These are phyloP conservation scores for Acanthurus tractus DNA, from an alignment of 2,797 vertebrate species.

Conservation along the genomic window DNA sequence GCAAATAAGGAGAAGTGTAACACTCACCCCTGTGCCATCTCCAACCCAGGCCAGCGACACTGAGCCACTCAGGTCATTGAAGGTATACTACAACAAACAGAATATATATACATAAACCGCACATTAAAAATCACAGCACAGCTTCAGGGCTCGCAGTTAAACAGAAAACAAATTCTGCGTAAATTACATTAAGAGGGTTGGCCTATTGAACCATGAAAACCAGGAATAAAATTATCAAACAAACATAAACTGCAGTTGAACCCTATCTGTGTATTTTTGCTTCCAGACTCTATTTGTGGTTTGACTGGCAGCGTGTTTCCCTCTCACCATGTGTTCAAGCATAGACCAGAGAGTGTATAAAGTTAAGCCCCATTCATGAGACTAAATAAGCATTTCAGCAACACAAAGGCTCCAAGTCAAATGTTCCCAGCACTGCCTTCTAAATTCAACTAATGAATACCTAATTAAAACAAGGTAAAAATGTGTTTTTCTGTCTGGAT, in stretches of 20 bases:
- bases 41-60: conserved; percentile 96
- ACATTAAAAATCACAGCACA: background rate
- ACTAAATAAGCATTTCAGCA: conserved; percentile 19
- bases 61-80: conserved; percentile 92
- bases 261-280: conserved; percentile 8
- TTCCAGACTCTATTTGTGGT: conserved; percentile 13
- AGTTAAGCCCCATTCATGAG: conserved; percentile 36
- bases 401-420: conserved; percentile 2
- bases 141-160: background rate
- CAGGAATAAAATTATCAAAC: conserved; percentile 3
- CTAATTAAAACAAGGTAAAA: conserved; percentile 5
- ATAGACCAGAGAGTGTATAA: conserved; percentile 18
- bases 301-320: conserved; percentile 1
- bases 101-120: background rate
- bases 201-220: background rate
- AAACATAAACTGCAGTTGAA: conserved; percentile 11
- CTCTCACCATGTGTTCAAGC: background rate
- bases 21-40: conserved; percentile 94
- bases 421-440: conserved; percentile 11
- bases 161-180: background rate
- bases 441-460: conserved; percentile 8
- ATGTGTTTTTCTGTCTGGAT: background rate
- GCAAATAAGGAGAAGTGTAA: conserved; percentile 18
- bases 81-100: conserved; percentile 80
- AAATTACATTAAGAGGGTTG: background rate